Percentiles rank a stretch among this genome's conserved stretches.
Conservation (phyloP, 2,888 invertebrate species). For the Megamerina dolium region DNA sequence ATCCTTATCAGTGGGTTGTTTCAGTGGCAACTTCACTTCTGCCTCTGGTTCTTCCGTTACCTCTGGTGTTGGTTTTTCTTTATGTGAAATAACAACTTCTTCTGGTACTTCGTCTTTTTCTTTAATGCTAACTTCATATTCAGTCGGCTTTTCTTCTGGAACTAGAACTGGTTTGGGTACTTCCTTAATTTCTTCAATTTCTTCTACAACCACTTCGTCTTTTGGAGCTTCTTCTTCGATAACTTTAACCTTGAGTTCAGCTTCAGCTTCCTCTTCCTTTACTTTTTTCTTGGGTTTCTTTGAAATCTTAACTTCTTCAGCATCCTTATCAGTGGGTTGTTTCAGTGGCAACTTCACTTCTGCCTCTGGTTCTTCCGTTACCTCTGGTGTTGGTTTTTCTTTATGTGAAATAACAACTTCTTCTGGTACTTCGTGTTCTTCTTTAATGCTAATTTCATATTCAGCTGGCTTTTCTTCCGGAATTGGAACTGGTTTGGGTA, state of each 20-base stretch:
- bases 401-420: conserved; percentile 30
- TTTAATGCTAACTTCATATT: conserved; percentile 29
- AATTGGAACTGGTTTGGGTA: conserved; percentile 24
- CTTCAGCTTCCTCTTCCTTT: conserved; percentile 27
- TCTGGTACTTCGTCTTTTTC: conserved; percentile 27
- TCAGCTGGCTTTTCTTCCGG: conserved; percentile 22
- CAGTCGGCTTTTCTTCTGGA: conserved; percentile 26
- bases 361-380: conserved; percentile 35
- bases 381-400: conserved; percentile 29
- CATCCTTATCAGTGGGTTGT: conserved; percentile 35
- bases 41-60: conserved; percentile 40
- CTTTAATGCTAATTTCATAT: conserved; percentile 32
- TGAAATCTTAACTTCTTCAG: conserved; percentile 34
- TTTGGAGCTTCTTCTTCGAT: conserved; percentile 36
- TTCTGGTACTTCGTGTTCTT: conserved; percentile 28
- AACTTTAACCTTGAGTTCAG: conserved; percentile 32
- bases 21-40: conserved; percentile 31
- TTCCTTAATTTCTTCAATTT: conserved; percentile 17
- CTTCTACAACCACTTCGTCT: conserved; percentile 25
- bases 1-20: conserved; percentile 30
- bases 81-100: conserved; percentile 25
- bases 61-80: conserved; percentile 27
- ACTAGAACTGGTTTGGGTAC: conserved; percentile 14
- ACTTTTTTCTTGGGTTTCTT: conserved; percentile 39
- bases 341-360: conserved; percentile 47